Evolutionary conservation across 2,888 invertebrate genomes (phyloP), one percentile per base, ranked within the genome.

Genomic region (Aspidiotus rigidus): DNA sequence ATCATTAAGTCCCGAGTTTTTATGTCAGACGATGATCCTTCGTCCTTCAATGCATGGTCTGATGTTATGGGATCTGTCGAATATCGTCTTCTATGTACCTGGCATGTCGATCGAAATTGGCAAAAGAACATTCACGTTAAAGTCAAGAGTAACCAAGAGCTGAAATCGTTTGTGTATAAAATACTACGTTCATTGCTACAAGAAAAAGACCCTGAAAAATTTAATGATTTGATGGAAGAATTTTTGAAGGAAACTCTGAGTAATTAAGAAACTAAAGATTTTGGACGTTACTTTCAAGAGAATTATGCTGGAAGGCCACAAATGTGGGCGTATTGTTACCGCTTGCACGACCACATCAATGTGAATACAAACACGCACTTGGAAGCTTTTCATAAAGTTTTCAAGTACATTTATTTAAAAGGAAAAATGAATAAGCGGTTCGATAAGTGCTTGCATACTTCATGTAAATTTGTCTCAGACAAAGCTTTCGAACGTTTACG

Each of bases 51-150:
- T 59, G 73, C 73, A 15, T 75, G 74, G 74, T 53, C 57, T 13
- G 2, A 67, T 7, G 66, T 73, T 8, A 75, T 75, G 74, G 64
- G 64, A 64, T 13, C 40, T 15, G 64, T 70, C 17, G 55, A 53
- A 13, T 49, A 71, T 17, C 49, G 69, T 42, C 56, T 74, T 57
- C 72, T 72, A 66, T 74, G 74, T 69, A 61, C 73, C 7, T 76
- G 75, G 75, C 73, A 74, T 64, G 72, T 75, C 9, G 75, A 75
- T 57, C 57, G 71, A 16, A 71, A 72, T 44, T 74, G 74, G 73
- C 55, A 71, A 44, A 70, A 71, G 17, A 63, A 73, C 13, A 69
- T 74, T 41, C 56, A 56, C 8, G 54, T 17, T 15, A 74, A 73
- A 73, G 71, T 74, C 54, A 60, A 61, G 17, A 71, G 72, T n/a